These are phyloP conservation scores for Coptodon rendalli DNA, from an alignment of 2,113 vertebrate species.

Conservation along the genomic window DNA sequence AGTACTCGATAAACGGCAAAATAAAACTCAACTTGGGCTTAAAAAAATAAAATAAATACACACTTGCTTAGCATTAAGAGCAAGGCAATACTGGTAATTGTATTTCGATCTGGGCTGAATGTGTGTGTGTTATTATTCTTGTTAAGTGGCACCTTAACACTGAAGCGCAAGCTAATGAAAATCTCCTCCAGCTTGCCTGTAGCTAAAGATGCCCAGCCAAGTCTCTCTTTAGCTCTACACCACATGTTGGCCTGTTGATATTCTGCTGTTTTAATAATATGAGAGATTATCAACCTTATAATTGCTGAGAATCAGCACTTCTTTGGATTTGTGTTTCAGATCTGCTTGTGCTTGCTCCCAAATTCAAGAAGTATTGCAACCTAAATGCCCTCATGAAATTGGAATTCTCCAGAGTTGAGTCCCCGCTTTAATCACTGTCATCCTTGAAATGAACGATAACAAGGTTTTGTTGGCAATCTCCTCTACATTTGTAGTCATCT, in stretches of 20 bases:
- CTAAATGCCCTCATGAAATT: not conserved
- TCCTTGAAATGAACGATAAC: not conserved
- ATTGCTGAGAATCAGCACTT: not conserved
- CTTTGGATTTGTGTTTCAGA: not conserved
- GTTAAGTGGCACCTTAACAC: conserved; percentile 12
- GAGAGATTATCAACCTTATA: not conserved
- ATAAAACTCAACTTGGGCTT: not conserved
- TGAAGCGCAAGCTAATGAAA: conserved; percentile 31
- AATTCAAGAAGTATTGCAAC: not conserved
- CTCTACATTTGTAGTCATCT: not conserved
- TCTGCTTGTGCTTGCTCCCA: not conserved
- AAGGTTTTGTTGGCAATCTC: not conserved
- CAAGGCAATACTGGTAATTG: conserved; percentile 24
- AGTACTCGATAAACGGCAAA: not conserved
- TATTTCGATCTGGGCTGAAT: conserved; percentile 29
- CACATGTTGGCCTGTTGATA: not conserved
- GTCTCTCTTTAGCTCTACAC: not conserved
- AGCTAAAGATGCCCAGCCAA: conserved; percentile 20
- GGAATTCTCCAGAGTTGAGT: not conserved
- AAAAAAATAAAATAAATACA: not conserved
- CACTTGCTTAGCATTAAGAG: conserved; percentile 11
- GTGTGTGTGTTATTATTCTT: conserved; percentile 46
- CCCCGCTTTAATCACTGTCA: not conserved
- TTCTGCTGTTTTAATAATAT: not conserved
- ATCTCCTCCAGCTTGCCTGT: conserved; percentile 33